Conservation (phyloP, 2,888 invertebrate species). For the Phymatocera aterrima region DNA sequence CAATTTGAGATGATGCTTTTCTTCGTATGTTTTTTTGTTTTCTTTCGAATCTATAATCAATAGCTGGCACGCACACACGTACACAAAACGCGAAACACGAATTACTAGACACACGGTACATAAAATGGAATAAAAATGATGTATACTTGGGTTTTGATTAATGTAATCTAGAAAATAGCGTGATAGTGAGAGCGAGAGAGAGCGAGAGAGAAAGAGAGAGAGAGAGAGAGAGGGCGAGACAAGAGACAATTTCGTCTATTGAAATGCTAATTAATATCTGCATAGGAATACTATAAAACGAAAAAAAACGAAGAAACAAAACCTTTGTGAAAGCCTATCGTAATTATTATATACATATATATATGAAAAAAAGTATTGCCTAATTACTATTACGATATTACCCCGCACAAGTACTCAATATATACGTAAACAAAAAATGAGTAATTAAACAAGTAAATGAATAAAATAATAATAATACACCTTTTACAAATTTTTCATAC, state of each 20-base stretch:
- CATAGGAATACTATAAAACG: slow-evolving; percentile 61
- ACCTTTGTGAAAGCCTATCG: slow-evolving; percentile 55
- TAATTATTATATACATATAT: slow-evolving; percentile 71
- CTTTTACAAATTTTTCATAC: slow-evolving; percentile 72
- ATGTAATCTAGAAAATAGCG: too few relatives aligned
- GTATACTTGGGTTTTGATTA: slow-evolving; percentile 59
- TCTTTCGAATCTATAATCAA: too few relatives aligned
- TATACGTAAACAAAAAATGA: slow-evolving; percentile 51
- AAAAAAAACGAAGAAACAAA: slow-evolving; percentile 41
- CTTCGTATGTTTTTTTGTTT: too few relatives aligned
- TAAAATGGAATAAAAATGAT: slow-evolving; percentile 37
- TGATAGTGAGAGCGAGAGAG: too few relatives aligned
- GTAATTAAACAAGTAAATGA: slow-evolving; percentile 50
- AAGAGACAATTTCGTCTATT: slow-evolving; percentile 60
- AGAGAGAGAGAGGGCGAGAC: too few relatives aligned
- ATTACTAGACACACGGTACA: slow-evolving; percentile 40
- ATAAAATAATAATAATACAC: slow-evolving; percentile 58
- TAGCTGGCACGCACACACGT: slow-evolving; percentile 55
- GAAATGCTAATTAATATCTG: slow-evolving; percentile 64
- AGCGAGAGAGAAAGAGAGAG: slow-evolving; percentile 69
- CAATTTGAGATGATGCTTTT: slow-evolving; percentile 61
- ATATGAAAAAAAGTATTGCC: slow-evolving; percentile 69
- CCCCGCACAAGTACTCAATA: slow-evolving; percentile 63
- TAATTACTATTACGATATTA: slow-evolving; percentile 63
- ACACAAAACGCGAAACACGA: slow-evolving; percentile 47